Conservation (phyloP, 2,888 invertebrate genomes). For the Lissonota sp. region DNA sequence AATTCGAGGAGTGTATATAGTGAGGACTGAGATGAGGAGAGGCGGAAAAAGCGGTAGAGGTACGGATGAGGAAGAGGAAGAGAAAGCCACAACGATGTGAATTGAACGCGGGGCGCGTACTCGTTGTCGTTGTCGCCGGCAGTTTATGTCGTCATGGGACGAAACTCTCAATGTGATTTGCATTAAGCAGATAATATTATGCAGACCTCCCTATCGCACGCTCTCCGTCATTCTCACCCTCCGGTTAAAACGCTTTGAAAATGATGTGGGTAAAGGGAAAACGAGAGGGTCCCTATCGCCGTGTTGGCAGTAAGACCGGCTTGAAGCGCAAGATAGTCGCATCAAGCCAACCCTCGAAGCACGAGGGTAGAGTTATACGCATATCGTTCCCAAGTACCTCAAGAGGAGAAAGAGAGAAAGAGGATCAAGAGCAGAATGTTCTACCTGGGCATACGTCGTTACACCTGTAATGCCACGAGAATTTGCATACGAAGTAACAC, state of each 20-base stretch:
- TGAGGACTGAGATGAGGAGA: constrained; percentile 6
- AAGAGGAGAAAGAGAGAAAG: not conserved
- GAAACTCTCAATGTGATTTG: constrained; percentile 80
- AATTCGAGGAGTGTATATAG: constrained; percentile 31
- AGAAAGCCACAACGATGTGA: constrained; percentile 63
- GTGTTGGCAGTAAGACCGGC: not conserved
- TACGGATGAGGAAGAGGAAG: constrained; percentile 10
- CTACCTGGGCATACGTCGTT: constrained; percentile 56
- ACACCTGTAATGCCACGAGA: constrained; percentile 54
- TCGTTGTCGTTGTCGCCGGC: constrained; percentile 50
- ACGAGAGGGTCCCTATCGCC: constrained; percentile 15
- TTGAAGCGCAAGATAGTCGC: constrained; percentile 3
- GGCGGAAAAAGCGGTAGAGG: constrained; percentile 31
- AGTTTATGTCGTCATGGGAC: constrained; percentile 68
- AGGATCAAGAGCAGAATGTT: not conserved
- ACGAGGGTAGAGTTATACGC: constrained; percentile 12
- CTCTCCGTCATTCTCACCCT: constrained; percentile 24
- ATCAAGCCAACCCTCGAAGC: not conserved
- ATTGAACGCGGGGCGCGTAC: constrained; percentile 43
- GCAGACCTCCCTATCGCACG: constrained; percentile 62
- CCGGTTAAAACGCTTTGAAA: constrained; percentile 14
- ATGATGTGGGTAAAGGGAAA: constrained; percentile 11
- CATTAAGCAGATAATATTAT: constrained; percentile 77
- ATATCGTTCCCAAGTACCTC: not conserved
- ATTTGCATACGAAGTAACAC: constrained; percentile 51